phyloP scores from a whole-genome alignment of 2,888 invertebrate genomes.

The Ferdinandea cuprea region DNA sequence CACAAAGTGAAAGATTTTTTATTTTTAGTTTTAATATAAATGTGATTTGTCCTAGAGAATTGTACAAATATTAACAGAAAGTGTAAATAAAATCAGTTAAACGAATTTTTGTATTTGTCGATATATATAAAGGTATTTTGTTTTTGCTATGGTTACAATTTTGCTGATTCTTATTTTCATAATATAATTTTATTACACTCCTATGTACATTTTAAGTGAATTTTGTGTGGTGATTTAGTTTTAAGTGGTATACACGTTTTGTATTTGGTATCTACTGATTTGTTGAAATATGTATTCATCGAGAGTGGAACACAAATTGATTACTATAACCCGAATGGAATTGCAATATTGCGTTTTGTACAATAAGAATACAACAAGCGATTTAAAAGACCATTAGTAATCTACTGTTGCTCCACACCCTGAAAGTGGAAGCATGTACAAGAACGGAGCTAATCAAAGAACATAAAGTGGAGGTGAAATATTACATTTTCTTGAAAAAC shows the following conservation, averaged over 20 bases:
- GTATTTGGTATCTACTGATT: too few relatives aligned
- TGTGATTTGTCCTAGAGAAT: conserved; percentile 68
- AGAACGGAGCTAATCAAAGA: neutral
- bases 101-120: conserved; percentile 17
- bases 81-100: conserved; percentile 13
- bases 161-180: conserved; percentile 16
- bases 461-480: too few relatives aligned
- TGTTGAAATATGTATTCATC: too few relatives aligned
- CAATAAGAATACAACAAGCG: too few relatives aligned
- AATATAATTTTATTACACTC: conserved; percentile 23
- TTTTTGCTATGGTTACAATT: conserved; percentile 59
- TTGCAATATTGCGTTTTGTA: too few relatives aligned
- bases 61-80: conserved; percentile 26
- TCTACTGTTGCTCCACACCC: neutral
- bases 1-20: conserved; percentile 53
- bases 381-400: neutral
- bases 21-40: conserved; percentile 13
- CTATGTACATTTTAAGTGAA: conserved; percentile 14
- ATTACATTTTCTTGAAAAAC: neutral
- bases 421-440: neutral
- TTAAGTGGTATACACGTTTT: neutral
- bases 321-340: too few relatives aligned
- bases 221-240: neutral
- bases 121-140: conserved; percentile 62
- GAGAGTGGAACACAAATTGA: too few relatives aligned